Conservation (phyloP, 2,888 invertebrate species). For the Bellardia bayeri region DNA sequence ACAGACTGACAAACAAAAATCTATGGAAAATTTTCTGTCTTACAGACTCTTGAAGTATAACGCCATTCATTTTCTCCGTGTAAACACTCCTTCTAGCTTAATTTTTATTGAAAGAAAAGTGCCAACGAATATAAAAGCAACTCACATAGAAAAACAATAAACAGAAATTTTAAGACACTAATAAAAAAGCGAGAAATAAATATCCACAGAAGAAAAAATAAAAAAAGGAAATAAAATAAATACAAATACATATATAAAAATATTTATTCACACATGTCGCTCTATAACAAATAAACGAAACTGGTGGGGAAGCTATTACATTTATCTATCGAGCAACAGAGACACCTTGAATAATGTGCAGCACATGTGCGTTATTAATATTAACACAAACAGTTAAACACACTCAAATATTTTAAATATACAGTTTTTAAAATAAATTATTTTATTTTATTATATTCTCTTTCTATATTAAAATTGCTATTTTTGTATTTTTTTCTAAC, state of each 20-base stretch:
- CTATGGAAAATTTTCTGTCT: too few relatives aligned
- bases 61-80: not conserved
- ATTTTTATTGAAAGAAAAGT: not conserved
- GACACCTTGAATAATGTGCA: constrained; percentile 14
- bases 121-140: not conserved
- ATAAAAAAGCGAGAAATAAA: constrained; percentile 58
- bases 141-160: constrained; percentile 57
- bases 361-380: constrained; percentile 45
- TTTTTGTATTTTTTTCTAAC: not conserved
- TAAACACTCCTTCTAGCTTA: not conserved
- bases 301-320: not conserved
- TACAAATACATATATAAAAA: constrained; percentile 28
- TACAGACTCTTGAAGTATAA: too few relatives aligned
- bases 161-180: constrained; percentile 60
- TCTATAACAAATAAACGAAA: not conserved
- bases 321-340: not conserved
- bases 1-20: too few relatives aligned
- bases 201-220: constrained; percentile 8
- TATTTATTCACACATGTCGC: constrained; percentile 59
- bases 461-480: constrained; percentile 29
- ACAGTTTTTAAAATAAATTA: constrained; percentile 14
- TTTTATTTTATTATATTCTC: constrained; percentile 26
- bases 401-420: constrained; percentile 16
- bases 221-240: constrained; percentile 35
- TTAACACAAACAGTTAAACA: not conserved